Conservation (phyloP, 2,888 invertebrate species). For the Gari tellinella region DNA sequence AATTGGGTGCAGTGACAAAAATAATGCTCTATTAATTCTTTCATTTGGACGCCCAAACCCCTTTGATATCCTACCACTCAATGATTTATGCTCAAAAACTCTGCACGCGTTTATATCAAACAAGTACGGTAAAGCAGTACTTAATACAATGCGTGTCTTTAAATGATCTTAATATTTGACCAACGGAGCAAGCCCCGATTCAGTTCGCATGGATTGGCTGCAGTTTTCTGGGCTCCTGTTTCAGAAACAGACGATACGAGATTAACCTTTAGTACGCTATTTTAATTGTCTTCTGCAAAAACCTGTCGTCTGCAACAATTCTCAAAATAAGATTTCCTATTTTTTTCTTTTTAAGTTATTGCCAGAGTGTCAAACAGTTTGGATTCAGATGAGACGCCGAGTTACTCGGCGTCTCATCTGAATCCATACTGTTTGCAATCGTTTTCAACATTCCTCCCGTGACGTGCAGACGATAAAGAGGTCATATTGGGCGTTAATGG, state of each 20-base stretch:
- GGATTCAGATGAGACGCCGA: no score
- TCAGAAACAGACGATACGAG: no score
- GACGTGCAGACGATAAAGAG: no score
- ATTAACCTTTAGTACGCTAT: no score
- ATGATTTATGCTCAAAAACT: conserved; percentile 30
- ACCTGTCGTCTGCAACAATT: no score
- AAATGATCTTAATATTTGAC: conserved; percentile 49
- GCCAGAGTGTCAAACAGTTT: no score
- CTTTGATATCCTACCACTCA: conserved; percentile 25
- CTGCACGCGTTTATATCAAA: conserved; percentile 46
- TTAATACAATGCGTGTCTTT: conserved; percentile 28
- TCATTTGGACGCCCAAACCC: background rate
- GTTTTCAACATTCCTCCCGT: no score
- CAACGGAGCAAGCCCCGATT: conserved; percentile 33
- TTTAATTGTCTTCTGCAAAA: no score
- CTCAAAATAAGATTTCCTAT: no score
- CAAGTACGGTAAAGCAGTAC: conserved; percentile 36
- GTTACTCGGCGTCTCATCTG: no score
- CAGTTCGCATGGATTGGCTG: conserved; percentile 19
- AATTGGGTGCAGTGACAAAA: conserved; percentile 6
- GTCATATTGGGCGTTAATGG: conserved; percentile 11
- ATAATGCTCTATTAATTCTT: conserved; percentile 17
- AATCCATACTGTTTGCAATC: no score
- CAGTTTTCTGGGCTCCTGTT: conserved; percentile 24
- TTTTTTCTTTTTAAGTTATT: no score